Base-by-base conservation (phyloP, 2,888 invertebrate species). In the Arctia plantaginis region DNA sequence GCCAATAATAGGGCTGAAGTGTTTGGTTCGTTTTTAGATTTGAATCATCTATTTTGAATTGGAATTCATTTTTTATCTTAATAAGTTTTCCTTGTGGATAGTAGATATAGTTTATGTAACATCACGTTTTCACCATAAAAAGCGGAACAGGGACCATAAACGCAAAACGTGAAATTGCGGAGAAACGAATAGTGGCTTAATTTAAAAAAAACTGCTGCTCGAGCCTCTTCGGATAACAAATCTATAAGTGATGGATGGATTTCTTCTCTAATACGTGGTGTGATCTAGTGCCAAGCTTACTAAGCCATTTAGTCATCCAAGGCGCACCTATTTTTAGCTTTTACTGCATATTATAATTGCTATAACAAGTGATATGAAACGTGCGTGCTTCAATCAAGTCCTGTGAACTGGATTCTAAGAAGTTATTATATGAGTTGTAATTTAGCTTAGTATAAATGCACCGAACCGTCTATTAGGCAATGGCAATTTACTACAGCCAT, bases 381-480 rank as follows among this genome's bases (percentile, higher is more conserved):
- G 72, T 65, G 72, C 74, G 81, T 74, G 78, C 23, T 18, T 30
- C 64, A 72, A 69, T 59, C 70, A 51, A 35, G 64, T 64, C 51
- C 6, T 69, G 13, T 8, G 13, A 30, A 27, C 47, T 33, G 65
- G 35, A 72, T 80, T 76, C 79, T 62, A 20, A 66, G 76, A 83
- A 79, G 65, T 27, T 44, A 76, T 77, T 79, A 75, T 59, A 55
- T 69, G 44, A 20, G 62, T 20, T 30, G 74, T 77, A 62, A 66
- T 77, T 76, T 69, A 71, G 55, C 44, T 75, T 64, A 13, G 71
- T 27, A 76, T 69, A 74, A 83, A 79, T 79, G 68, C 76, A 44
- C 59, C 1, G 12, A 69, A 71, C 55, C 35, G 13, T 35, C 27
- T 59, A 62, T 66, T 55, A 51, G 66, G 69, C 75, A 75, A 75